Evolutionary conservation across 2,113 vertebrate species (phyloP).

Genomic region (Mesocricetus auratus): DNA sequence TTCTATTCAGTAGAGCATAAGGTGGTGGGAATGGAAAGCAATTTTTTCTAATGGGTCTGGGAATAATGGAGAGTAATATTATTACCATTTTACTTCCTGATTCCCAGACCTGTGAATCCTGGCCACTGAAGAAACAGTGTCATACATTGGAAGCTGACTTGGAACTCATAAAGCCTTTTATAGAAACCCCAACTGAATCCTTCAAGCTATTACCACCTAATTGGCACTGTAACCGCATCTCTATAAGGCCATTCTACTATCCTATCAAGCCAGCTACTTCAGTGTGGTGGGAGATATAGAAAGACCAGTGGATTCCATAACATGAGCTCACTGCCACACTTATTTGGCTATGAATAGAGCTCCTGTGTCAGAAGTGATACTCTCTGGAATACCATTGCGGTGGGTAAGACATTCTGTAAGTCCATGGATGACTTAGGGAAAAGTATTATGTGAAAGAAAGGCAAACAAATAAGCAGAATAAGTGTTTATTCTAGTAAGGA

Average conservation of each 20-base stretch:
- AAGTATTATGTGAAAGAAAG: background rate
- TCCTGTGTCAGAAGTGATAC: background rate
- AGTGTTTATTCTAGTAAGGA: background rate
- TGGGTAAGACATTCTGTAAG: background rate
- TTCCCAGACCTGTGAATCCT: background rate
- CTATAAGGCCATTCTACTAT: background rate
- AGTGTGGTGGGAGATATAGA: too few species aligned
- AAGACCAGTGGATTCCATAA: background rate
- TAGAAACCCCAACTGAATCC: background rate
- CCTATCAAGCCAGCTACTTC: background rate
- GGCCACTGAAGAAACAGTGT: background rate
- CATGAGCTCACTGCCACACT: background rate
- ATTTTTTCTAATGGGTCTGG: background rate
- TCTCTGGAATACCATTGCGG: background rate
- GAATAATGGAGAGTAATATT: background rate
- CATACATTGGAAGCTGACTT: background rate
- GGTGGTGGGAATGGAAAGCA: background rate
- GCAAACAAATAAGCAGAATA: background rate
- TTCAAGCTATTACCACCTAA: background rate
- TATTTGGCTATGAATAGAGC: background rate
- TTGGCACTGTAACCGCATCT: background rate
- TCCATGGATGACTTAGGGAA: background rate
- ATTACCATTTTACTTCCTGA: background rate
- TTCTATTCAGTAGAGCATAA: background rate
- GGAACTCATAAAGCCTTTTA: background rate